Conservation (phyloP, 1,140 invertebrate species). For the Calephelis nemesis region DNA sequence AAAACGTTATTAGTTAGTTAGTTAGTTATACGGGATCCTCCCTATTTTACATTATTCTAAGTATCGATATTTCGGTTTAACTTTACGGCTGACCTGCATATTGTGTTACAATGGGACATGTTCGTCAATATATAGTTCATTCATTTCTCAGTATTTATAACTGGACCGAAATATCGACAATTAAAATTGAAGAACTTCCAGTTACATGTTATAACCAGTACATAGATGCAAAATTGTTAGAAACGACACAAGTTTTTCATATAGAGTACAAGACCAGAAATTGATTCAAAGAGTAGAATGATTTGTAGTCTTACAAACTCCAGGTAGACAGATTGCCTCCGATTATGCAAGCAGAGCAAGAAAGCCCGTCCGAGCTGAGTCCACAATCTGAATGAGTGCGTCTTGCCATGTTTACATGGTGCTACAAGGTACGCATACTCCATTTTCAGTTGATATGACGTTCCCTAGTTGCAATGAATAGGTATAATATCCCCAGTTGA, state of each 20-base stretch:
- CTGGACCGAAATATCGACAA: too few relatives aligned
- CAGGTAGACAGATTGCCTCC: constrained; percentile 39
- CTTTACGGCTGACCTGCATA: too few relatives aligned
- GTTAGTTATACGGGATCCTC: too few relatives aligned
- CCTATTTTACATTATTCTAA: too few relatives aligned
- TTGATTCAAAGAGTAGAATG: background rate
- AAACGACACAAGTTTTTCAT: background rate
- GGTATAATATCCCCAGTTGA: background rate
- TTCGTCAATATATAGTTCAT: too few relatives aligned
- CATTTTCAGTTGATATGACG: constrained; percentile 55
- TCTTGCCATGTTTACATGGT: constrained; percentile 53
- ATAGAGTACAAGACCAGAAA: background rate
- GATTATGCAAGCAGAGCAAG: constrained; percentile 47
- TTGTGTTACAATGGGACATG: too few relatives aligned
- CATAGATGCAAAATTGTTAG: too few relatives aligned
- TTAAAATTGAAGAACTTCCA: too few relatives aligned
- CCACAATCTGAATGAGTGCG: constrained; percentile 57
- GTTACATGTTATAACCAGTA: too few relatives aligned
- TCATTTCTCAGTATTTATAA: too few relatives aligned
- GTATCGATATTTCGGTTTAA: too few relatives aligned
- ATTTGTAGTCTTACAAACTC: constrained; percentile 24
- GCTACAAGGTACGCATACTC: constrained; percentile 54
- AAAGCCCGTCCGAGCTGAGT: constrained; percentile 31
- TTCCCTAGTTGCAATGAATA: constrained; percentile 28
- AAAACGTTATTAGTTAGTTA: too few relatives aligned